Conservation (phyloP, 2,797 vertebrate species). For the Enteromius mattozi region DNA sequence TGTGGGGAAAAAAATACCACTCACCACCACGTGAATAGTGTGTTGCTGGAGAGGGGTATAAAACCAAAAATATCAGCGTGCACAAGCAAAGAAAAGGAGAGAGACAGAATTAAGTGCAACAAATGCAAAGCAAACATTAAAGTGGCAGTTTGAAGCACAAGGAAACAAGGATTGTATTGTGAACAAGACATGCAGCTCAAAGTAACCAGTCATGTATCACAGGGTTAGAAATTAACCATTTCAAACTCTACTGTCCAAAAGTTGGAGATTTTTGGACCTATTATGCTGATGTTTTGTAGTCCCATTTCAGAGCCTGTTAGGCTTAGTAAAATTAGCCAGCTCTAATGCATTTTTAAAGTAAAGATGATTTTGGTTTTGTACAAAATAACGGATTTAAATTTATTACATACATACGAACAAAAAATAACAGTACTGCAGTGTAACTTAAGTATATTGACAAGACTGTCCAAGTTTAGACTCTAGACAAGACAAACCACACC, state of each 20-base stretch:
- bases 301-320: slow-evolving; percentile 48
- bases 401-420: too few species aligned
- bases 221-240: slow-evolving; percentile 54
- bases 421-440: background rate
- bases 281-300: background rate
- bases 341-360: background rate
- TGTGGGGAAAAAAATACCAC: slow-evolving; percentile 80
- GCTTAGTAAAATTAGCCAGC: slow-evolving; percentile 1
- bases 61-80: slow-evolving; percentile 91
- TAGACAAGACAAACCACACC: slow-evolving; percentile 5
- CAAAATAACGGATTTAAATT: background rate
- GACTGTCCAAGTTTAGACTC: background rate
- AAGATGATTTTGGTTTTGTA: background rate
- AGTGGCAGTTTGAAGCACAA: slow-evolving; percentile 69
- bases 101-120: slow-evolving; percentile 84
- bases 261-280: background rate
- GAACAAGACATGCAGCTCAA: slow-evolving; percentile 58
- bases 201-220: slow-evolving; percentile 24
- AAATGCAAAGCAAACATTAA: slow-evolving; percentile 70
- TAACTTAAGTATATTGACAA: background rate
- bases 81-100: slow-evolving; percentile 90
- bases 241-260: background rate
- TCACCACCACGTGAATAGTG: slow-evolving; percentile 99
- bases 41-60: slow-evolving; percentile 87
- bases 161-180: slow-evolving; percentile 67